Percentiles rank a stretch among this genome's conserved stretches.
Evolutionary conservation across 2,797 vertebrate genomes (phyloP).

Genomic region (Gambelia wislizenii): DNA sequence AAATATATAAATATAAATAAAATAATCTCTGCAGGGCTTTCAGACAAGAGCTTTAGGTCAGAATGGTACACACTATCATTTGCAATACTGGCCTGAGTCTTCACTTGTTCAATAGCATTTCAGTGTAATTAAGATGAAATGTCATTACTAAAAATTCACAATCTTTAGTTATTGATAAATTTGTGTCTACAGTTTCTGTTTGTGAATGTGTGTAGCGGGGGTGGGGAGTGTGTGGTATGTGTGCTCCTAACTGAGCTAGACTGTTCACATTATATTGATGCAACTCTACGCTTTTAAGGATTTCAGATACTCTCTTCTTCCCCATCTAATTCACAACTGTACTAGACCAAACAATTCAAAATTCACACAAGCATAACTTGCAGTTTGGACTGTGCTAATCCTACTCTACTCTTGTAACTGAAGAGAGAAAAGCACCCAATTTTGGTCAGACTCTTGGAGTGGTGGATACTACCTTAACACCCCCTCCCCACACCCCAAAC

Average conservation of each 20-base stretch:
- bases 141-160: background rate
- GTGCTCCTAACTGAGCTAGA: too few species aligned
- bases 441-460: too few species aligned
- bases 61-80: background rate
- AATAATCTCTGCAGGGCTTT: conserved; percentile 31
- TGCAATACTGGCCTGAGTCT: background rate
- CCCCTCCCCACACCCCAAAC: too few species aligned
- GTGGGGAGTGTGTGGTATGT: background rate
- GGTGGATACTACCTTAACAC: too few species aligned
- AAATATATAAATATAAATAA: too few species aligned
- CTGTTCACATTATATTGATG: background rate
- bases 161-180: background rate
- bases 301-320: background rate
- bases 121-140: background rate
- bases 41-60: background rate
- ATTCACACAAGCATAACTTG: background rate
- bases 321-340: background rate
- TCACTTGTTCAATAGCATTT: background rate
- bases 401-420: background rate
- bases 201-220: background rate
- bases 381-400: background rate
- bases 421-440: too few species aligned
- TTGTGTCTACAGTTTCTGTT: background rate
- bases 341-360: background rate
- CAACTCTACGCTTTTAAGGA: background rate